Base-by-base conservation (phyloP, 2,113 vertebrate genomes). In the Pantherophis guttatus region DNA sequence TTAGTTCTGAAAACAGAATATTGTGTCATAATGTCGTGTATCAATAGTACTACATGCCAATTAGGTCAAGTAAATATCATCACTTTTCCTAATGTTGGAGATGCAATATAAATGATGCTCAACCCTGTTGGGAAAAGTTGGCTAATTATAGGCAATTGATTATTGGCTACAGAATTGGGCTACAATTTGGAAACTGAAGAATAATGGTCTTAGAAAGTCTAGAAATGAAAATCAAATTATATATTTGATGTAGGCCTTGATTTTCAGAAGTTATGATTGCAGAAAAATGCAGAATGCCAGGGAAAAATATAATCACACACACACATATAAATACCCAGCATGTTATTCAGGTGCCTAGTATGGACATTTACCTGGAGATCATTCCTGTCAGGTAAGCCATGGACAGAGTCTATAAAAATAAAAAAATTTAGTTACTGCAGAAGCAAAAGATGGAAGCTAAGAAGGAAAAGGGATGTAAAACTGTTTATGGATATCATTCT, bases 331-430 rank as follows among this genome's bases (percentile, higher is more conserved):
- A 88, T 19, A 57, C 8, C n/a, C 9, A 7, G 6, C 2, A 15
- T 44, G 57, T 26, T 8, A 57, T n/a, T 65, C 58, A 65, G 48
- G 6, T 3, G 12, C 11, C 0, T 3, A 0, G 58, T 44, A 33
- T 21, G 17, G 8, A 29, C 91, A 87, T 96, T 50, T 98, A 99
- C 98, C 98, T 99, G 97, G 98, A 98, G 91, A 99, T 89, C 98
- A 99, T 99, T 39, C 98, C 99, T 21, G 99, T 99, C 97, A 99
- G 98, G 97, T 99, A 99, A 93, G 98, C 98, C 97, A 99, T 98
- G 65, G 99, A 99, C 87, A 99, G 97, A 0, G 99, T 99, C 99
- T 99, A 96, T 94, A 94, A 90, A 93, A 52, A 93, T 52, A 93
- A 2, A 92, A n/a, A 88, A 52, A n/a, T 50, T 0, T 9, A 33